These are phyloP conservation scores for Tinamus major DNA, from an alignment of 2,797 vertebrate genomes.

Conservation along the genomic window DNA sequence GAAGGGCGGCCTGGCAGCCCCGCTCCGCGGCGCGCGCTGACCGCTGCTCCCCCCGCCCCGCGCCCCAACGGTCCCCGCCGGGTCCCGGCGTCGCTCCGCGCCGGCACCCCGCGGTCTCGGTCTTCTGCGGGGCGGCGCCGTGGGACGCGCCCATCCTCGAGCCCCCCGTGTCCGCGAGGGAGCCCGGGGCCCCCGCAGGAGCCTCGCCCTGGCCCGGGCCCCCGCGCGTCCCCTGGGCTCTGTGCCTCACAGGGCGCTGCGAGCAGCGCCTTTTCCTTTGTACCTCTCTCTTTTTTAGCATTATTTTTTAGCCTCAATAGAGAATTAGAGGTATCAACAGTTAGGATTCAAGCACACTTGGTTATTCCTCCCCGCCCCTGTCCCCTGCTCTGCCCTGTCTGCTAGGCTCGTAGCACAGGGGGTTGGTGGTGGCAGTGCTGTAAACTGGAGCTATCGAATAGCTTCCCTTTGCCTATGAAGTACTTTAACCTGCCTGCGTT, in stretches of 20 bases:
- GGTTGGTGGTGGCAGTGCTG: accelerated
- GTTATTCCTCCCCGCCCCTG: too few species aligned
- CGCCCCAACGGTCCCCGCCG: neutral
- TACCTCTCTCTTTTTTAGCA: too few species aligned
- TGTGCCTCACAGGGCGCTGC: neutral
- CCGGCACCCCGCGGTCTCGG: neutral
- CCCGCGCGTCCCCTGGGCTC: neutral
- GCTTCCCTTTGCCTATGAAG: accelerated
- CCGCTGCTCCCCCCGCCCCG: neutral
- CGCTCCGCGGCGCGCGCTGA: neutral
- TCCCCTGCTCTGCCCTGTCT: accelerated
- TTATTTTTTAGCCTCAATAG: too few species aligned
- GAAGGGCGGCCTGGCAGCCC: neutral
- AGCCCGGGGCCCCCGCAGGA: too few species aligned
- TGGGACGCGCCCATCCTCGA: neutral
- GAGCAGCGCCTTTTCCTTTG: neutral
- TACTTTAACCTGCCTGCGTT: neutral
- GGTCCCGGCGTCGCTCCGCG: neutral
- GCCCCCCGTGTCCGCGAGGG: neutral
- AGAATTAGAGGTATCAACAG: neutral
- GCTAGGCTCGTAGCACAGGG: accelerated
- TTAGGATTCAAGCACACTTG: neutral
- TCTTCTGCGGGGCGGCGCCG: too few species aligned
- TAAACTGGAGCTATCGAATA: neutral
- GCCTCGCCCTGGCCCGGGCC: too few species aligned